Evolutionary conservation across 1,140 invertebrate genomes (phyloP), one percentile per base, ranked within the genome.

Genomic region (Brachionus rotundiformis): DNA sequence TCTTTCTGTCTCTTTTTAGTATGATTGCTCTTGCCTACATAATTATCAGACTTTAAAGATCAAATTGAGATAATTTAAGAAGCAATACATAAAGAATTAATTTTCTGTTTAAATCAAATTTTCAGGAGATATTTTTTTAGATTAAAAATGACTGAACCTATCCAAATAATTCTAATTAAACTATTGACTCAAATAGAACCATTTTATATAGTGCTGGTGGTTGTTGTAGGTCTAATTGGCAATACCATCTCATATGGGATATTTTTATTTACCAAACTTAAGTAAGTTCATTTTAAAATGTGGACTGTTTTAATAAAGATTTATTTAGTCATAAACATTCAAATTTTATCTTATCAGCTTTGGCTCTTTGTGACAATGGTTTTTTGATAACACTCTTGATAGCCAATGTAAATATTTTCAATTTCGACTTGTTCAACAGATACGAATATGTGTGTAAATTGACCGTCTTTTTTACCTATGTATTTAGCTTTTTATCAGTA

Each of bases 401-500:
- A 1, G 16, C 19, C 8, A 41, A 73, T 73, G 13, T 73, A 11
- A 73, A 73, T 19, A 10, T 31, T 23, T 73, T 73, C 25, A 31
- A 31, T 41, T 44, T 25, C 27, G 68, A 73, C 41, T 73, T 73
- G 6, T 23, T 73, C 25, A 73, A 73, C 10, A 25, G 16, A 44
- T 31, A 8, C 41, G 39, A 44, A 25, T 47, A 6, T 44, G 25
- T 73, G 41, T 73, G 68, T 13, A 73, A 73, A 73, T 73, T 44
- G 3, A 73, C 68, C 29, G 36, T 44, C 19, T 73, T 44, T 73
- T 73, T 73, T 13, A 73, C n/a, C 2, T 73, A 73, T 73, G 23
- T 73, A 0, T 73, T 73, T 41, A 31, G 68, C 19, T 73, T 73
- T 73, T 44, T 73, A 44, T 73, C 68, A 25, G 68, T 73, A 25